A percentile compares a stretch with the other conserved stretches of the same genome.
Conservation (phyloP, 2,797 vertebrate genomes). For the Rhabdophis nuchalis region DNA sequence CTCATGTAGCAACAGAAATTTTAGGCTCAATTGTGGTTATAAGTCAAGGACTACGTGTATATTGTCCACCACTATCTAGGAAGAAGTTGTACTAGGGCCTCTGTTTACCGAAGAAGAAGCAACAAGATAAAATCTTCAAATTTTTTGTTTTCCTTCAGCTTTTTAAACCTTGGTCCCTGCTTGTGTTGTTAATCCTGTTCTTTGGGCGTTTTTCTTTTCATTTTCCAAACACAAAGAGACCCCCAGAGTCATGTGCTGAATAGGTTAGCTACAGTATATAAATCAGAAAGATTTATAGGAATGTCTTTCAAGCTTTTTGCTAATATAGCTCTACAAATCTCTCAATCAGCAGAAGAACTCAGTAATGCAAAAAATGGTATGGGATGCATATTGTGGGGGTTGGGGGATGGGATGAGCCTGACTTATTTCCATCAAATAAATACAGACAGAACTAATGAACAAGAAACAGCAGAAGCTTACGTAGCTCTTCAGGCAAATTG, state of each 20-base stretch:
- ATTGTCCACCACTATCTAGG: neutral
- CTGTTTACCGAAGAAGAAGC: neutral
- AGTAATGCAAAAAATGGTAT: neutral
- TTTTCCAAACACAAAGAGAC: neutral
- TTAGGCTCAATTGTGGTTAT: no score
- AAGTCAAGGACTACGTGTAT: no score
- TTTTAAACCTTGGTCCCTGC: neutral
- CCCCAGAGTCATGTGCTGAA: neutral
- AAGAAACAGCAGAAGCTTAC: constrained; percentile 74
- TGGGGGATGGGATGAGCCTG: neutral
- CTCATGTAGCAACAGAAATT: no score
- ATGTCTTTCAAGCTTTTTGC: neutral
- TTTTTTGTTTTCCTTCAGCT: neutral
- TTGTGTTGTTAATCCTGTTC: neutral
- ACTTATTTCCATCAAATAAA: neutral
- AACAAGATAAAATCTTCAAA: neutral
- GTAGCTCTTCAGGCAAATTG: constrained; percentile 84
- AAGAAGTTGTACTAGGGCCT: neutral
- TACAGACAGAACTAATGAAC: constrained; percentile 3
- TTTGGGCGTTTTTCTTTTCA: neutral
- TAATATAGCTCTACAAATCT: neutral
- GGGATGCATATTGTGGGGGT: neutral
- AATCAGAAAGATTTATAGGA: neutral
- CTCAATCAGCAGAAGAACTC: neutral
- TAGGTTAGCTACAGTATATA: neutral